These are phyloP conservation scores for Pristiophorus japonicus DNA, from an alignment of 2,113 vertebrate genomes.

Conservation along the genomic window DNA sequence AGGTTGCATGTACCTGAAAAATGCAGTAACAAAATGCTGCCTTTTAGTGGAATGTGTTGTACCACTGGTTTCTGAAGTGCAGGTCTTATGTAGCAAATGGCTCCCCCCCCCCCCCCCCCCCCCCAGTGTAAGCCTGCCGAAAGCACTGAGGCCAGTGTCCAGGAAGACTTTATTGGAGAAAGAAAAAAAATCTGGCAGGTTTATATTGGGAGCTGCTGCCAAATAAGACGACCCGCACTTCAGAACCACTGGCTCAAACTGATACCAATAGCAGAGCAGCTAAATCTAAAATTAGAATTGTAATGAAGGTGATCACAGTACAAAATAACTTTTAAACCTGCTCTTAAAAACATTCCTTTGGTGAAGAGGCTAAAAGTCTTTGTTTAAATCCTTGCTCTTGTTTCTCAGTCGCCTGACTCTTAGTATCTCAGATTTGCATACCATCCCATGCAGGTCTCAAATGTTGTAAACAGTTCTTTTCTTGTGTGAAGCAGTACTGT, in stretches of 20 bases:
- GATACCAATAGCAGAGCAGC: slow-evolving; percentile 47
- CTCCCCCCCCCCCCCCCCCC: background rate
- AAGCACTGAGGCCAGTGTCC: background rate
- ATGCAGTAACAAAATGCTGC: background rate
- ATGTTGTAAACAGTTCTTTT: slow-evolving; percentile 47
- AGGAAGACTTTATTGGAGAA: slow-evolving; percentile 54
- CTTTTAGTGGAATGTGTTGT: background rate
- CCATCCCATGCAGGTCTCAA: slow-evolving; percentile 49
- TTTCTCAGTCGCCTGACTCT: slow-evolving; percentile 39
- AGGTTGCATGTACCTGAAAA: background rate
- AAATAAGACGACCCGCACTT: slow-evolving; percentile 51
- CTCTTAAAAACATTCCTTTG: slow-evolving; percentile 60
- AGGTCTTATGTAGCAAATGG: background rate
- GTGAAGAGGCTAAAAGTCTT: slow-evolving; percentile 54
- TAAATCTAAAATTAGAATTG: slow-evolving; percentile 45
- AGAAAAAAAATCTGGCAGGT: slow-evolving; percentile 46
- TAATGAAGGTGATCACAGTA: slow-evolving; percentile 46
- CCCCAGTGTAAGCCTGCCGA: background rate
- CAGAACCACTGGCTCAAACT: slow-evolving; percentile 46
- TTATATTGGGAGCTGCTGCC: slow-evolving; percentile 67
- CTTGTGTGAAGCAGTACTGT: slow-evolving; percentile 38
- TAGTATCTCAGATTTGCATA: background rate
- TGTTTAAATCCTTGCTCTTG: slow-evolving; percentile 43
- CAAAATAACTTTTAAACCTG: slow-evolving; percentile 23
- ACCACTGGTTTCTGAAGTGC: background rate